Evolutionary conservation across 2,113 vertebrate species (phyloP).

Genomic region (Chunga burmeisteri): DNA sequence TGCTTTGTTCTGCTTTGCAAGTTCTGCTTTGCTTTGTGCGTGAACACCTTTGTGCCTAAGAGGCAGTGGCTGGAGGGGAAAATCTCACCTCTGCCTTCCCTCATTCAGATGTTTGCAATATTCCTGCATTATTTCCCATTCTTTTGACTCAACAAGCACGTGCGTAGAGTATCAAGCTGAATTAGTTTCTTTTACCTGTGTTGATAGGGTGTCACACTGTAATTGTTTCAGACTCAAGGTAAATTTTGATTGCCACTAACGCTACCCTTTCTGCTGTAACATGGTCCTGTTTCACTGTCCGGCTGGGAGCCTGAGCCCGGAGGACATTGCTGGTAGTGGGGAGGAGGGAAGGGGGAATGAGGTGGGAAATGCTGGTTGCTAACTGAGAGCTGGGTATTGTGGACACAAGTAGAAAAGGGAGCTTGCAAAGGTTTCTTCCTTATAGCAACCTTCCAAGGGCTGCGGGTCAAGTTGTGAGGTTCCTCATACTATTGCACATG

Average conservation of each 20-base stretch:
- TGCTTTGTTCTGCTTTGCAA: neutral
- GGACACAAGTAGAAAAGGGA: neutral
- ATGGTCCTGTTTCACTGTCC: neutral
- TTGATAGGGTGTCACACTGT: fast-evolving
- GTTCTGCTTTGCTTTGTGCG: neutral
- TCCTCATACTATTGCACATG: neutral
- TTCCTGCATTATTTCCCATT: neutral
- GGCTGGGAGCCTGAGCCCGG: neutral
- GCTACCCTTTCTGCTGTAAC: neutral
- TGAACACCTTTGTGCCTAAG: neutral
- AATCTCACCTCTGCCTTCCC: neutral
- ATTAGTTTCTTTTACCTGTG: neutral
- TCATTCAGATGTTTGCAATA: neutral
- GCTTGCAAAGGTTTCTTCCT: neutral
- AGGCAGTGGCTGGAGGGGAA: neutral
- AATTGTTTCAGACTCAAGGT: neutral
- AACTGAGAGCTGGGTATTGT: neutral
- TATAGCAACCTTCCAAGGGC: neutral
- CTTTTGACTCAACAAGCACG: neutral
- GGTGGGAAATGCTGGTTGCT: neutral
- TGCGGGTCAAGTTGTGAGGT: neutral
- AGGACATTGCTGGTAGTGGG: neutral
- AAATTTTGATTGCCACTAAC: neutral
- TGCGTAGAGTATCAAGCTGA: neutral
- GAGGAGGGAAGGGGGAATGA: neutral